A percentile compares a stretch with the other conserved stretches of the same genome.
Evolutionary conservation across 2,797 vertebrate genomes (phyloP).

Genomic region (Pseudocheirus occidentalis): DNA sequence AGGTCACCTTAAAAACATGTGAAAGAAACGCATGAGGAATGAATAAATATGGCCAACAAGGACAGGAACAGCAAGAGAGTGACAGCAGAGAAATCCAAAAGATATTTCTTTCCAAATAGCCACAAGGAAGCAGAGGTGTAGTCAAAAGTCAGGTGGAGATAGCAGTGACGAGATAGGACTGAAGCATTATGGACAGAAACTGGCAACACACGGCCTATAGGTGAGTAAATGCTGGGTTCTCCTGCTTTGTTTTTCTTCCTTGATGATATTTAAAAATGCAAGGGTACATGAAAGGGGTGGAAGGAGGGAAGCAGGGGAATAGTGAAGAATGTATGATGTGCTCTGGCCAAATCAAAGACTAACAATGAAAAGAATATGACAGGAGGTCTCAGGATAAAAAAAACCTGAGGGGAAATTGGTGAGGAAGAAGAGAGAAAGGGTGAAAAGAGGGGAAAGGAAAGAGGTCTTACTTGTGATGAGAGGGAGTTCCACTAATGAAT

Average conservation of each 20-base stretch:
- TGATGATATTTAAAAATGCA: neutral
- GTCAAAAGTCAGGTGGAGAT: neutral
- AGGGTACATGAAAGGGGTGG: neutral
- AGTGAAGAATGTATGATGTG: neutral
- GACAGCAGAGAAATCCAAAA: neutral
- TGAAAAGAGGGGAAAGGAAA: neutral
- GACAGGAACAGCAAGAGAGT: neutral
- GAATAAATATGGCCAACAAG: neutral
- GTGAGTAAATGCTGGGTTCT: neutral
- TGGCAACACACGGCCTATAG: neutral
- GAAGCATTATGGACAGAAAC: neutral
- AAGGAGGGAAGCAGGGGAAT: neutral
- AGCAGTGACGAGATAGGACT: neutral
- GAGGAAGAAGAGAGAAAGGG: neutral
- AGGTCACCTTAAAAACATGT: neutral
- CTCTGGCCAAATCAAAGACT: neutral
- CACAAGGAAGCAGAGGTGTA: neutral
- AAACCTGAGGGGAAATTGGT: neutral
- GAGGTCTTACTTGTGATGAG: neutral
- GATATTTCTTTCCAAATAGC: neutral
- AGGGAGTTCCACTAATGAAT: neutral
- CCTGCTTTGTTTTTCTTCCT: neutral
- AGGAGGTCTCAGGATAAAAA: neutral
- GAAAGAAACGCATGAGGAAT: neutral
- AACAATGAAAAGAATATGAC: neutral